These are phyloP conservation scores for Rynchops niger DNA, from an alignment of 2,113 vertebrate species.

Conservation along the genomic window DNA sequence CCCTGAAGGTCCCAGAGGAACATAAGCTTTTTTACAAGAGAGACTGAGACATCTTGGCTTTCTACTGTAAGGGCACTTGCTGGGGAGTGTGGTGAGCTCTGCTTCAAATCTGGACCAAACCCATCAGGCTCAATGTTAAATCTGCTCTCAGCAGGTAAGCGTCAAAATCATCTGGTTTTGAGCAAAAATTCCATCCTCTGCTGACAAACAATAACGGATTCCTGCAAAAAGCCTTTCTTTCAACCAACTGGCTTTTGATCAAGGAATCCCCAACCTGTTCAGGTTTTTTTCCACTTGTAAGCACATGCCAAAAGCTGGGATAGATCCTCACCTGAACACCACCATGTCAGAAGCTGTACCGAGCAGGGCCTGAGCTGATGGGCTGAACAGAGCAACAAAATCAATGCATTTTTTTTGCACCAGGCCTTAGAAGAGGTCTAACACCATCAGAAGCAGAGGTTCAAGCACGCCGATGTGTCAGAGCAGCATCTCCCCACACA, in stretches of 20 bases:
- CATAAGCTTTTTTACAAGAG: background rate
- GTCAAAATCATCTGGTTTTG: background rate
- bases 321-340: background rate
- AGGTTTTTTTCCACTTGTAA: background rate
- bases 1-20: background rate
- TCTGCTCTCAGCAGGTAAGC: background rate
- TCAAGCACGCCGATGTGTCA: background rate
- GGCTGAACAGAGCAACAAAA: background rate
- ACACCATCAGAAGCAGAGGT: background rate
- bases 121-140: background rate
- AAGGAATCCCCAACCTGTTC: conserved; percentile 35
- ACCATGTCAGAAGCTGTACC: background rate
- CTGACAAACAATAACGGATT: conserved; percentile 5
- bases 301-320: background rate
- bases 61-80: background rate
- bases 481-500: rapidly evolving
- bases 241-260: background rate
- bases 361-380: background rate
- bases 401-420: background rate
- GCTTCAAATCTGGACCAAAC: background rate
- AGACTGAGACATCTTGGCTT: background rate
- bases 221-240: background rate
- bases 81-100: background rate
- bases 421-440: background rate
- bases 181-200: conserved; percentile 1